phyloP scores from a whole-genome alignment of 2,113 vertebrate species.

The Ceyx margarethae region DNA sequence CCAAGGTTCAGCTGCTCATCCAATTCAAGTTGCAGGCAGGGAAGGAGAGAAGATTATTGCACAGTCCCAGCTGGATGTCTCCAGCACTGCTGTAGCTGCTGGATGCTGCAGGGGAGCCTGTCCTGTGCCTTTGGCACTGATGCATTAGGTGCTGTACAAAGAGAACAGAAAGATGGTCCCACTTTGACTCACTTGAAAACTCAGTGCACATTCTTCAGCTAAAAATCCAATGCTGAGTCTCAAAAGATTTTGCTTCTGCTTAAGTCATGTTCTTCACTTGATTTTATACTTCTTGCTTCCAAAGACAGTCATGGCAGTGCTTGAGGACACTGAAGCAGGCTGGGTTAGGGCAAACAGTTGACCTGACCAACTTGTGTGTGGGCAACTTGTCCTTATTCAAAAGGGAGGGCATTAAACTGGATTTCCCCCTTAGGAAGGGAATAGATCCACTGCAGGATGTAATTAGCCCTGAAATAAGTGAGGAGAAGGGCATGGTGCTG shows the following conservation, averaged over 20 bases:
- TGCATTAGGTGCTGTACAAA: neutral
- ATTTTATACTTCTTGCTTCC: neutral
- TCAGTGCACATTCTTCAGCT: neutral
- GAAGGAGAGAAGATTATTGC: neutral
- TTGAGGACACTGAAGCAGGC: neutral
- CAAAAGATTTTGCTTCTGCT: neutral
- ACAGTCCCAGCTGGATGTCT: neutral
- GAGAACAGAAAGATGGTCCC: neutral
- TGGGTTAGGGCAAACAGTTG: neutral
- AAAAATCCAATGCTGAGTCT: neutral
- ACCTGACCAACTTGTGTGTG: neutral
- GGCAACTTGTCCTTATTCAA: neutral
- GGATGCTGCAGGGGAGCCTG: neutral
- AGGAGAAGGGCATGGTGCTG: neutral
- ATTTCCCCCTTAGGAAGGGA: neutral
- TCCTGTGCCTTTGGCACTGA: rapidly evolving
- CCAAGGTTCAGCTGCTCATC: neutral
- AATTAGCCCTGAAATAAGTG: neutral
- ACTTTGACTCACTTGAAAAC: neutral
- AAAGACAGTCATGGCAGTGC: neutral
- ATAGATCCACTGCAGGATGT: neutral
- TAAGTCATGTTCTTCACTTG: neutral
- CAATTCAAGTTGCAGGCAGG: neutral
- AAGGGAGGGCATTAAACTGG: neutral
- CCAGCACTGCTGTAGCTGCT: neutral